Conservation (phyloP, 2,113 vertebrate genomes). For the Struthio camelus region DNA sequence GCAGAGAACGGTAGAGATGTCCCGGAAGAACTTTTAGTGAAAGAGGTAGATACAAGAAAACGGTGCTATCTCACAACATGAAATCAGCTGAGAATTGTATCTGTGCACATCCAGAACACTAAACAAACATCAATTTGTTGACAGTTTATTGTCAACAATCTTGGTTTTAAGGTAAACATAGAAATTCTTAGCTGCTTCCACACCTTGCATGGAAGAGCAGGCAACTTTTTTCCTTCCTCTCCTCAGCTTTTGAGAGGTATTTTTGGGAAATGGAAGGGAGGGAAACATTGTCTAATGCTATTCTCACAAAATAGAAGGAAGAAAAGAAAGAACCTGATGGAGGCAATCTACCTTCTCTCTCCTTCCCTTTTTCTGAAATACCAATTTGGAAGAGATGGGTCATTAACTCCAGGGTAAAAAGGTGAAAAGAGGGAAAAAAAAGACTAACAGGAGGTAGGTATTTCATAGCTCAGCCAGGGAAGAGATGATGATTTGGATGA, state of each 20-base stretch:
- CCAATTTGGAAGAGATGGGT: background rate
- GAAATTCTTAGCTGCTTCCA: background rate
- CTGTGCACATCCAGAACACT: background rate
- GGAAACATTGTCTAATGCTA: background rate
- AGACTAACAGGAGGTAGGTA: background rate
- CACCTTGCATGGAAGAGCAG: background rate
- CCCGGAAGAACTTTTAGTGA: background rate
- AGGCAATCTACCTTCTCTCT: background rate
- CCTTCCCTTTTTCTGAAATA: background rate
- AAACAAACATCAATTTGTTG: background rate
- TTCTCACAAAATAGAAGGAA: slow-evolving; percentile 13
- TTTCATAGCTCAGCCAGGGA: background rate
- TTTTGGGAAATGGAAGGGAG: background rate
- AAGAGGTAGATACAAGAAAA: background rate
- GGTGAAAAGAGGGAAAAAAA: background rate
- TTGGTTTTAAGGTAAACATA: background rate
- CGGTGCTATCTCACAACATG: background rate
- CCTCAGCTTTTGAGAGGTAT: background rate
- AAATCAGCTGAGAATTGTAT: background rate
- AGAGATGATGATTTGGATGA: background rate
- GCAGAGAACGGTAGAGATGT: background rate
- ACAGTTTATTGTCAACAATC: background rate
- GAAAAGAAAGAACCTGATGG: background rate
- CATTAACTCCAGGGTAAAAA: background rate
- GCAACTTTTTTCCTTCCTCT: background rate